A percentile compares a stretch with the other conserved stretches of the same genome.
Evolutionary conservation across 35 echinoderm and acorn worm species (phyloP).

Genomic region (Patiria miniata): DNA sequence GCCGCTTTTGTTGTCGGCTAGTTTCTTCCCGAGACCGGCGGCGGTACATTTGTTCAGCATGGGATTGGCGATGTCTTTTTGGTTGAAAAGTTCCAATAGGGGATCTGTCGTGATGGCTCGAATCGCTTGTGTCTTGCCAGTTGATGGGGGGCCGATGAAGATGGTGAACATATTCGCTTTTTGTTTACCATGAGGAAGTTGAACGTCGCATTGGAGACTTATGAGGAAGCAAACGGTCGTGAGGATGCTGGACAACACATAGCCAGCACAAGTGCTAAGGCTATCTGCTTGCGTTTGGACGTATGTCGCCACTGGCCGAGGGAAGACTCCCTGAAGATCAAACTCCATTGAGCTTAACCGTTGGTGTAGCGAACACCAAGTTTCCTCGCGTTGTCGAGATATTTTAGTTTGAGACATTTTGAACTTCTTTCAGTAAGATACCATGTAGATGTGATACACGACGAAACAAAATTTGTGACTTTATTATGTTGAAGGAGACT

Average conservation of each 20-base stretch:
- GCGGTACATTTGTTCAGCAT: background rate
- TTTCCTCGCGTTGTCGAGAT: background rate
- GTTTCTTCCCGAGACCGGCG: background rate
- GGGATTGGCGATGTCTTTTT: background rate
- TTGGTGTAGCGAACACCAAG: background rate
- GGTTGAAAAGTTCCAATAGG: background rate
- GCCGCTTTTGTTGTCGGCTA: background rate
- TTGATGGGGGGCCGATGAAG: background rate
- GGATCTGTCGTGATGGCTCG: background rate
- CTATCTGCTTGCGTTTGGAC: background rate
- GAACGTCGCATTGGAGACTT: background rate
- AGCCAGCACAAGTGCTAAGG: background rate
- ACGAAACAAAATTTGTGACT: too few species aligned
- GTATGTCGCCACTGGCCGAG: background rate
- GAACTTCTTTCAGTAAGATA: too few species aligned
- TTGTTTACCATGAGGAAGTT: background rate
- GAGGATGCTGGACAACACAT: background rate
- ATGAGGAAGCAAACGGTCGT: background rate
- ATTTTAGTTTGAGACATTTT: background rate
- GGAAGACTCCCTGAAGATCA: background rate
- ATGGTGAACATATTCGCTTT: background rate
- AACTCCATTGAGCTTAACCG: background rate
- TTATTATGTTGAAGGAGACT: too few species aligned
- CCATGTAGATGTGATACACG: too few species aligned
- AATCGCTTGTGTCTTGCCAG: background rate